Percentiles rank a stretch among this genome's conserved stretches.
Conservation (phyloP, 1,140 invertebrate species). For the Bombus cullumanus region DNA sequence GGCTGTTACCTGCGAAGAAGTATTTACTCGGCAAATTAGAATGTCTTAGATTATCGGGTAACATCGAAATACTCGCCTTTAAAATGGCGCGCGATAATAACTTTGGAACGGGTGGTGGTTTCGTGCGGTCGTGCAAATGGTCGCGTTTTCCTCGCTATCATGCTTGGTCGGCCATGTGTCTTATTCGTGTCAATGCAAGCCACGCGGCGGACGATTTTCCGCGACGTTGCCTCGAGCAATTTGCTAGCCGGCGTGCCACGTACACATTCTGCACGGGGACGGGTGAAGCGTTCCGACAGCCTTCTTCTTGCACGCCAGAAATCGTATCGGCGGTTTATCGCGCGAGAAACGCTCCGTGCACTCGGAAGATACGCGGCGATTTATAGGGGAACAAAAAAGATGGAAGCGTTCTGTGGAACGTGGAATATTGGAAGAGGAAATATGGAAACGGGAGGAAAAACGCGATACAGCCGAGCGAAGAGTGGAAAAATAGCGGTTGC, state of each 20-base stretch:
- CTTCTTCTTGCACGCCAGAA: not conserved
- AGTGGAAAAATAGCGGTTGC: slow-evolving; percentile 55
- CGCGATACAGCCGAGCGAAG: not conserved
- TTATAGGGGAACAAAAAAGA: no score
- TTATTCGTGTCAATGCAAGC: slow-evolving; percentile 50
- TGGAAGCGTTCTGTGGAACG: not conserved
- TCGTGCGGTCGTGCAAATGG: not conserved
- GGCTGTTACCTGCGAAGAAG: slow-evolving; percentile 17
- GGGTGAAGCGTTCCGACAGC: slow-evolving; percentile 33
- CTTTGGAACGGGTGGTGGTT: not conserved
- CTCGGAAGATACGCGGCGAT: not conserved
- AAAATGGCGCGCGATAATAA: slow-evolving; percentile 16
- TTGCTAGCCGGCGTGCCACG: slow-evolving; percentile 16
- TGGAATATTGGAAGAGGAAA: not conserved
- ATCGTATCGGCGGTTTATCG: slow-evolving; percentile 15
- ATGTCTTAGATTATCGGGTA: not conserved
- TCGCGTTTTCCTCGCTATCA: slow-evolving; percentile 33
- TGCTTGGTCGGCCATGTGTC: slow-evolving; percentile 49
- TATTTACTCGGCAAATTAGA: slow-evolving; percentile 60
- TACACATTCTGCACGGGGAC: not conserved
- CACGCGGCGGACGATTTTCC: slow-evolving; percentile 43
- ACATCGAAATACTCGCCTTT: not conserved
- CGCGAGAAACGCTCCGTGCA: slow-evolving; percentile 31
- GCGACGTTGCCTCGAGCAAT: slow-evolving; percentile 40
- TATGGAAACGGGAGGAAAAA: not conserved